Percentiles rank a stretch among this genome's conserved stretches.
These are phyloP conservation scores for Papilio aristodemus DNA, from an alignment of 1,140 invertebrate species.

Conservation along the genomic window DNA sequence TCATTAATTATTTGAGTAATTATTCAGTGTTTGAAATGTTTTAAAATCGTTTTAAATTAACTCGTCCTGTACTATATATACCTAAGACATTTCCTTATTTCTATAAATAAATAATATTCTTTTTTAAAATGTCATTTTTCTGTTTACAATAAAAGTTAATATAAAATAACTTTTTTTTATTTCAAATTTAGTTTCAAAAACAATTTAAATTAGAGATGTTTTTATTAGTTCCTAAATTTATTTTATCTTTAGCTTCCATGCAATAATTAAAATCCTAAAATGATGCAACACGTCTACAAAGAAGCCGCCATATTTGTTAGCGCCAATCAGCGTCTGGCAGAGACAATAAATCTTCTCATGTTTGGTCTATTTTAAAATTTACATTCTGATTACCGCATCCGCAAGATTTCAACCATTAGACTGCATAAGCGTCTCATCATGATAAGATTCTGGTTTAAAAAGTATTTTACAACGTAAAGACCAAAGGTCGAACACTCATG, in stretches of 20 bases:
- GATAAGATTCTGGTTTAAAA: conserved; percentile 15
- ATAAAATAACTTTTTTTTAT: too few relatives aligned
- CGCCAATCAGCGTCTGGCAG: conserved; percentile 8
- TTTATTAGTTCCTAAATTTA: background rate
- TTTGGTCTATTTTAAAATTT: conserved; percentile 37
- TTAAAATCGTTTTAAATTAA: too few relatives aligned
- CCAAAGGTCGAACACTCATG: conserved; percentile 1
- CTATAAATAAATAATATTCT: too few relatives aligned
- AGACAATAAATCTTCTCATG: conserved; percentile 22
- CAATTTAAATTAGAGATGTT: background rate
- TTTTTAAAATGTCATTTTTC: too few relatives aligned
- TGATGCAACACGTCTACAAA: conserved; percentile 30
- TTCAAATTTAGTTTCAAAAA: background rate
- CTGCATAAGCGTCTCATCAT: conserved; percentile 14
- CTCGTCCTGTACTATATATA: too few relatives aligned
- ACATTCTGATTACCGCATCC: conserved; percentile 36
- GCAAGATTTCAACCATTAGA: conserved; percentile 24
- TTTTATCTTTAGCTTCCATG: background rate
- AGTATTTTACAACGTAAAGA: conserved; percentile 6
- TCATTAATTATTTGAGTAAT: background rate
- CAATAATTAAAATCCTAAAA: conserved; percentile 12
- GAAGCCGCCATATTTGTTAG: conserved; percentile 32
- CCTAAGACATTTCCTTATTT: too few relatives aligned
- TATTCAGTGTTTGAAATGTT: background rate
- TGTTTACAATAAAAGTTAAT: too few relatives aligned